Evolutionary conservation across 2,888 invertebrate genomes (phyloP).

Genomic region (Sepiola atlantica): DNA sequence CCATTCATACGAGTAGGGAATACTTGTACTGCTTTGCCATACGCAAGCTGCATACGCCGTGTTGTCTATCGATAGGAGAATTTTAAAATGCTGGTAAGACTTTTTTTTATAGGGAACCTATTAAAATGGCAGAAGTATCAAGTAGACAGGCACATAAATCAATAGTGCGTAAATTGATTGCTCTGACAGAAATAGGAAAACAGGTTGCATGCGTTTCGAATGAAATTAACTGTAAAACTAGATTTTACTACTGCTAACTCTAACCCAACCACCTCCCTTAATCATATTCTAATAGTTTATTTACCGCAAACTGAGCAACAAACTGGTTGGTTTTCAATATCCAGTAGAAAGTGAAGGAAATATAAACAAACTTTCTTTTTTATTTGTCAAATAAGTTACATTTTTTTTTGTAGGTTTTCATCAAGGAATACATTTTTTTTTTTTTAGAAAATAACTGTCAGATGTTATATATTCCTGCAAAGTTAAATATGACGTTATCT

Average conservation of each 20-base stretch:
- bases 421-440: background rate
- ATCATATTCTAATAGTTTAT: background rate
- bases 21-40: background rate
- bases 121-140: background rate
- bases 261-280: background rate
- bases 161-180: slow-evolving; percentile 14
- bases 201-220: background rate
- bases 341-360: background rate
- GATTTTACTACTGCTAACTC: background rate
- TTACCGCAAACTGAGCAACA: background rate
- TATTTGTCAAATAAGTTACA: background rate
- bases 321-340: background rate
- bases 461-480: background rate
- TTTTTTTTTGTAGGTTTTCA: background rate
- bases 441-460: no score
- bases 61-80: background rate
- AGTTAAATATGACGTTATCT: background rate
- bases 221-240: background rate
- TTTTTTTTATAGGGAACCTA: background rate
- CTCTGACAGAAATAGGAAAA: slow-evolving; percentile 32
- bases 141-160: background rate
- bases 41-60: background rate
- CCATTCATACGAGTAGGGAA: background rate
- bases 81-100: background rate
- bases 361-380: background rate